Evolutionary conservation across 2,113 vertebrate species (phyloP), one percentile per base, ranked within the genome.

Genomic region (Notarius lentiginosus): DNA sequence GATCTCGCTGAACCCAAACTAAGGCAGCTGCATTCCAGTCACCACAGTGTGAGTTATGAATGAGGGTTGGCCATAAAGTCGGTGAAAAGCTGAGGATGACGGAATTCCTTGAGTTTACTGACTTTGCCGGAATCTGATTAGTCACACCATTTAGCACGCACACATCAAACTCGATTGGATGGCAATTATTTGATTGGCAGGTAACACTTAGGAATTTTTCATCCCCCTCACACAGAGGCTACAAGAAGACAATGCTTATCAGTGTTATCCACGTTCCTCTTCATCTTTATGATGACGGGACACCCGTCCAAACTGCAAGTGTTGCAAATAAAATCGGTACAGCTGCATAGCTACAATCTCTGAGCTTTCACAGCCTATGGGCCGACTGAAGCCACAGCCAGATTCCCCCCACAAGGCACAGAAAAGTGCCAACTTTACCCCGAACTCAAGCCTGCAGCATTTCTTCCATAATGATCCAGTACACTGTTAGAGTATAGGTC

Each of bases 21-120:
- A 82, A 88, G 58, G 73, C 61, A 53, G 70, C 79, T 27, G 79
- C 90, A 91, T 91, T 88, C 88, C 88, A 66, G 79, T 85, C 84
- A 9, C 85, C 68, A 77, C 47, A 47, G 84, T 56, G 22, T 51
- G 75, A 80, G 68, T 68, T 77, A 63, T 83, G 87, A 90, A 85
- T 88, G 90, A 68, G 72, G 84, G 72, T 47, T 53, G 55, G 81
- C 73, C n/a, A 73, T 41, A 73, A 82, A 79, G 65, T 79, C 6
- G 4, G 65, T 79, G 84, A 73, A 83, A 87, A 79, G 72, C 49
- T 66, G 41, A 84, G 58, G 79, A 60, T 76, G 79, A 77, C 24
- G 34, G 83, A 75, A 73, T 89, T 89, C 86, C 84, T 82, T 14
- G 75, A 72, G 80, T 72, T 79, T 60, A 87, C 76, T 87, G 72